Evolutionary conservation across 2,888 invertebrate genomes (phyloP), one percentile per base, ranked within the genome.

Genomic region (Acanthacorydalis orientalis): DNA sequence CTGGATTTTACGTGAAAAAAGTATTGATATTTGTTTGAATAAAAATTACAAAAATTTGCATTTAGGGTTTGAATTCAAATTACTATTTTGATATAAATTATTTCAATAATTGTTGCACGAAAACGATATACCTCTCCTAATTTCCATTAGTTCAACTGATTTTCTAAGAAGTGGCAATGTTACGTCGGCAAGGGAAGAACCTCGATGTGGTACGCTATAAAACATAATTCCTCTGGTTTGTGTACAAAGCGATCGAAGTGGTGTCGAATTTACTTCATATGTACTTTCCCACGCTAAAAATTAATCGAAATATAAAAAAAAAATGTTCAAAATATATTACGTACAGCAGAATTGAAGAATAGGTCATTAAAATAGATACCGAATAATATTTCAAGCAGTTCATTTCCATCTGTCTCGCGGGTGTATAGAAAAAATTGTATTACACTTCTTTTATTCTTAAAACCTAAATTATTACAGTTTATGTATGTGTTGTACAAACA

Each of bases 181-280:
- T 51, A 81, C 76, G 54, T 79, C 78, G 0, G 85, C 88, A 45
- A 89, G 69, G 16, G 80, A 74, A 0, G 89, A 86, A 1, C 91
- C 91, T 12, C 77, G 72, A 64, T 91, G 90, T 0, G 91, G 91
- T 7, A 88, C 88, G 39, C 88, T 86, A 65, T 86, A 89, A 65
- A 90, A 88, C 68, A 90, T 75, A 51, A 84, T 77, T 1, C 77
- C 80, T 6, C 69, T 68, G 7, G 80, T 77, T 31, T 68, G 68
- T 1, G 60, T 54, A 69, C 75, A 80, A n/a, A 46, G n/a, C 37
- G 37, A 37, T 9, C n/a, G 37, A 9, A 12, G 7, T 37, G 37
- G 10, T 7, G 37, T 12, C 37, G 37, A n/a, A 7, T 1, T 14
- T 37, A 14, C 7, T 8, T 37, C 14, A 14, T 7, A 9, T 37